These are phyloP conservation scores for Venusia cambrica DNA, from an alignment of 2,888 invertebrate genomes.

Conservation along the genomic window DNA sequence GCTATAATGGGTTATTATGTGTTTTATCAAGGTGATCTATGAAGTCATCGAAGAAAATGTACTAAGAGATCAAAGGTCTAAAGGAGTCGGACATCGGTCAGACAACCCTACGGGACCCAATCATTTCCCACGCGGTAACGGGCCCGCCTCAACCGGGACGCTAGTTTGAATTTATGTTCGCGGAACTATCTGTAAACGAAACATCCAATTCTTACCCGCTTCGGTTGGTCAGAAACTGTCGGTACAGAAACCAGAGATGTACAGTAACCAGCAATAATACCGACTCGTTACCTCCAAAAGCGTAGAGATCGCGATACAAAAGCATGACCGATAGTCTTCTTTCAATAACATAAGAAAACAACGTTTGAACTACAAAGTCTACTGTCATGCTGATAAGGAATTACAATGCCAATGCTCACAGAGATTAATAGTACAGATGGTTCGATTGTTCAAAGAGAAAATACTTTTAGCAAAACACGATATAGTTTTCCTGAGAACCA, in stretches of 20 bases:
- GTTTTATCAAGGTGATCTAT: no score
- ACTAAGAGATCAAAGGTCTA: slow-evolving; percentile 1
- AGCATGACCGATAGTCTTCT: slow-evolving; percentile 76
- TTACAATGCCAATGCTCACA: slow-evolving; percentile 25
- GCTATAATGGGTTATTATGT: no score
- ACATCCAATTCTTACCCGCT: slow-evolving; percentile 55
- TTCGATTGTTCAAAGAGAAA: no score
- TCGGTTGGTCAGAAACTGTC: slow-evolving; percentile 43
- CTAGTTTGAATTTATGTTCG: slow-evolving; percentile 69
- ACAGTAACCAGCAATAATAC: slow-evolving; percentile 46
- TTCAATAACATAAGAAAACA: slow-evolving; percentile 73
- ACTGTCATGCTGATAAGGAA: slow-evolving; percentile 54
- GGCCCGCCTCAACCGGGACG: slow-evolving; percentile 66
- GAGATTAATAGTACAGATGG: slow-evolving; percentile 26
- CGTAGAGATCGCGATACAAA: slow-evolving; percentile 71
- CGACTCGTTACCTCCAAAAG: slow-evolving; percentile 46
- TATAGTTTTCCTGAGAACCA: no score
- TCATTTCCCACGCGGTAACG: slow-evolving; percentile 80
- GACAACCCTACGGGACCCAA: slow-evolving; percentile 57
- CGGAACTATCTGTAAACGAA: slow-evolving; percentile 52
- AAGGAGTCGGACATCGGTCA: slow-evolving; percentile 8
- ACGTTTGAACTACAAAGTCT: slow-evolving; percentile 66
- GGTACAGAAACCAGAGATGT: slow-evolving; percentile 53
- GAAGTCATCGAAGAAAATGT: not conserved
- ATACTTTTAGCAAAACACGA: no score